Conservation (phyloP, 2,888 invertebrate species). For the Napeogenes inachia region DNA sequence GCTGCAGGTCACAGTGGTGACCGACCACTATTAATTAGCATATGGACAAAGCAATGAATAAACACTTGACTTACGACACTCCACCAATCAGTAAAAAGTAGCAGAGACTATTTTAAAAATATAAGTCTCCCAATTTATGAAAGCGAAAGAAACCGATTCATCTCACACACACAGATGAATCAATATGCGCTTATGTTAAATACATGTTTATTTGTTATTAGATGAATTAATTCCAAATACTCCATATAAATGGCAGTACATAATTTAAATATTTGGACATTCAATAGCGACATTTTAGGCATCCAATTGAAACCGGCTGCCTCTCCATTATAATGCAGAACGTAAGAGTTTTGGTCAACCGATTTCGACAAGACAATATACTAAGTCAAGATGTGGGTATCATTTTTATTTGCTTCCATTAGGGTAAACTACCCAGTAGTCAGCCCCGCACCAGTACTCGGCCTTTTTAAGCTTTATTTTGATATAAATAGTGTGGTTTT, state of each 20-base stretch:
- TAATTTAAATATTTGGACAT: background rate
- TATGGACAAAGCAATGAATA: constrained; percentile 71
- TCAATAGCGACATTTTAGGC: constrained; percentile 49
- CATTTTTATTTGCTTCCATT: background rate
- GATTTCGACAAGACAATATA: constrained; percentile 54
- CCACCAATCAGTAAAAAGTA: constrained; percentile 46
- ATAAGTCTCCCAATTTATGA: background rate
- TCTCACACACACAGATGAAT: no score
- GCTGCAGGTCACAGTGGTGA: constrained; percentile 65
- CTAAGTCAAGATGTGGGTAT: constrained; percentile 39
- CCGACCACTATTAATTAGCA: constrained; percentile 66
- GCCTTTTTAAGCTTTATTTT: no score
- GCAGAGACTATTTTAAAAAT: constrained; percentile 26
- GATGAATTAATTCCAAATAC: no score
- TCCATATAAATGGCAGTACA: background rate
- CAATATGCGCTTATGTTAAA: background rate
- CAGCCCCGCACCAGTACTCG: no score
- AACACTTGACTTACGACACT: constrained; percentile 65
- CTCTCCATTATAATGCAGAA: constrained; percentile 68
- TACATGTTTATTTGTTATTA: no score
- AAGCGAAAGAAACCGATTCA: no score
- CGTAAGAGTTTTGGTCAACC: constrained; percentile 52
- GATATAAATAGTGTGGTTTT: no score
- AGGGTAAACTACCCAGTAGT: no score
- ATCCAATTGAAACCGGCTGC: constrained; percentile 58